phyloP scores from a whole-genome alignment of 2,888 invertebrate genomes.

The Melinaea marsaeus region DNA sequence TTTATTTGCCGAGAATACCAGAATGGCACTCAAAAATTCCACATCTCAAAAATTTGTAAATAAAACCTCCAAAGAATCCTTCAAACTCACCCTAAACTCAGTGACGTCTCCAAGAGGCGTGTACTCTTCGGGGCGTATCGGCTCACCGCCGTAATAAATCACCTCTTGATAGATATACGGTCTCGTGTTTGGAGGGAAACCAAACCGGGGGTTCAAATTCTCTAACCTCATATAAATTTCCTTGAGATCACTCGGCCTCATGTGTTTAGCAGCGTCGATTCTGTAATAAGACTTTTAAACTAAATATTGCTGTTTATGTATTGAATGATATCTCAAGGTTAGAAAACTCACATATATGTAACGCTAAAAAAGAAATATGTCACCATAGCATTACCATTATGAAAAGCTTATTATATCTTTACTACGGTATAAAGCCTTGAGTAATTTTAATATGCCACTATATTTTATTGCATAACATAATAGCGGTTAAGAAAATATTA shows the following conservation, averaged over 20 bases:
- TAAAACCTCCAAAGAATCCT: not conserved
- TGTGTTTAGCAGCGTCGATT: slow-evolving; percentile 87
- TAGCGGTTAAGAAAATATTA: slow-evolving; percentile 1
- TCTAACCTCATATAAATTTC: slow-evolving; percentile 79
- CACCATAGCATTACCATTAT: not conserved
- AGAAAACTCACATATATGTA: no score
- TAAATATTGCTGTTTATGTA: no score
- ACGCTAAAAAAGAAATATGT: no score
- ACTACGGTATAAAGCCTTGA: slow-evolving; percentile 8
- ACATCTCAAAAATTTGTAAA: no score
- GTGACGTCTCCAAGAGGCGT: slow-evolving; percentile 24
- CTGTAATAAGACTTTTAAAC: slow-evolving; percentile 49
- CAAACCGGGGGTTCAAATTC: slow-evolving; percentile 77
- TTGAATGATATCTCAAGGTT: no score
- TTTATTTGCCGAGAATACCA: no score
- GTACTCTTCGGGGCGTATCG: slow-evolving; percentile 52
- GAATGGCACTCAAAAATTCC: no score
- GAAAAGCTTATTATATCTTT: no score
- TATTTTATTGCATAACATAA: slow-evolving; percentile 2
- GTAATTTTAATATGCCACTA: slow-evolving; percentile 4
- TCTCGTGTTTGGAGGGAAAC: slow-evolving; percentile 76
- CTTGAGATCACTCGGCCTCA: slow-evolving; percentile 84
- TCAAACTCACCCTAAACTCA: slow-evolving; percentile 22
- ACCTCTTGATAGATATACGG: slow-evolving; percentile 86
- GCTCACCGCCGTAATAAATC: slow-evolving; percentile 78